Percentiles rank a stretch among this genome's conserved stretches.
Evolutionary conservation across 2,888 invertebrate genomes (phyloP).

Genomic region (Eupeodes luniger): DNA sequence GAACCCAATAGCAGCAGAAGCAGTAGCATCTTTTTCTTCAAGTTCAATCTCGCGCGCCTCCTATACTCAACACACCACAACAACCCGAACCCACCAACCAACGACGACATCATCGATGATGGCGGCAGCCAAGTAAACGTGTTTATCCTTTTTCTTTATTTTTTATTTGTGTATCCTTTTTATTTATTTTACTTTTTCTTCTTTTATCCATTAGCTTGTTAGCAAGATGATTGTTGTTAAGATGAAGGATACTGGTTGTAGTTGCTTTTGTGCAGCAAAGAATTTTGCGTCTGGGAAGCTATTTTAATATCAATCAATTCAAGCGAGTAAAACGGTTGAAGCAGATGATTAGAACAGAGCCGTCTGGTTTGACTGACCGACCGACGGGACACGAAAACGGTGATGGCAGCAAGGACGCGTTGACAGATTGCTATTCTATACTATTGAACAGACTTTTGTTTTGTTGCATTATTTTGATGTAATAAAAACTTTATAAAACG

Average conservation of each 20-base stretch:
- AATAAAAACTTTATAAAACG: no score
- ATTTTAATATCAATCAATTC: constrained; percentile 55
- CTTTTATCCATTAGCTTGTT: constrained; percentile 56
- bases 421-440: no score
- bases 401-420: no score
- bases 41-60: no score
- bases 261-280: constrained; percentile 36
- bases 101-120: constrained; percentile 9
- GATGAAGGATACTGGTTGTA: constrained; percentile 1
- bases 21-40: no score
- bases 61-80: background rate
- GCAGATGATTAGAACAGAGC: constrained; percentile 27
- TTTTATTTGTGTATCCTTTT: background rate
- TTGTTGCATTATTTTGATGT: no score
- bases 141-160: constrained; percentile 34
- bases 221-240: constrained; percentile 50
- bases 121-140: background rate
- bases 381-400: background rate
- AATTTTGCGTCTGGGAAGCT: constrained; percentile 47
- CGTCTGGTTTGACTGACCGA: background rate
- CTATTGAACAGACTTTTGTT: no score
- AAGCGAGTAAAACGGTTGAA: constrained; percentile 24
- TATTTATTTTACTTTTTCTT: background rate
- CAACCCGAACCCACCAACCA: background rate
- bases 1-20: no score